Evolutionary conservation across 2,113 vertebrate species (phyloP).

Genomic region (Corythornis cristatus): DNA sequence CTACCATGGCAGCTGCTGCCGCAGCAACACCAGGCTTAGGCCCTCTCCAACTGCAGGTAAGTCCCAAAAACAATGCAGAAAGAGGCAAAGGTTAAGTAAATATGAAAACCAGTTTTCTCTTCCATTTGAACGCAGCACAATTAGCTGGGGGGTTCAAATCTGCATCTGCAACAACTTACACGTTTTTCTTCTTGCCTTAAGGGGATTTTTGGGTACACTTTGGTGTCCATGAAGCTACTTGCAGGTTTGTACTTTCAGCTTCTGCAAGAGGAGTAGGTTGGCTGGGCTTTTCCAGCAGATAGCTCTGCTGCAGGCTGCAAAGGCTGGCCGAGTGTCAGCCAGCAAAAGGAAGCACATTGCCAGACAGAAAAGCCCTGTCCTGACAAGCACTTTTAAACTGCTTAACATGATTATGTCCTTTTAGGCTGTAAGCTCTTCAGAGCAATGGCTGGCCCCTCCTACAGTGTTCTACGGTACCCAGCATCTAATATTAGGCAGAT

Average conservation of each 20-base stretch:
- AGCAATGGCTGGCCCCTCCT: not conserved
- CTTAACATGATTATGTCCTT: constrained; percentile 35
- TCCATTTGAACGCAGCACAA: not conserved
- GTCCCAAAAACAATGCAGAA: constrained; percentile 50
- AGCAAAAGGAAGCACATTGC: not conserved
- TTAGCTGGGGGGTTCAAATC: not conserved
- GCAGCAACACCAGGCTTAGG: constrained; percentile 92
- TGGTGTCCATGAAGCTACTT: not conserved
- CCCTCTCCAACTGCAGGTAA: constrained; percentile 97
- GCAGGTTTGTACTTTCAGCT: not conserved
- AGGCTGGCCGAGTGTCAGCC: not conserved
- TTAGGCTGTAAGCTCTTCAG: constrained; percentile 34
- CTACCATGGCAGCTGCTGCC: constrained; percentile 96
- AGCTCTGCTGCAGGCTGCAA: not conserved
- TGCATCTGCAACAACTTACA: not conserved
- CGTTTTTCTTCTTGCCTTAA: not conserved
- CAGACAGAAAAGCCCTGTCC: not conserved
- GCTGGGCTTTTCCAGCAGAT: not conserved
- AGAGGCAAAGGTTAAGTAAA: constrained; percentile 73
- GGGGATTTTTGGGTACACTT: not conserved
- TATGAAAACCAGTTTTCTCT: constrained; percentile 49
- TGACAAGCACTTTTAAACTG: constrained; percentile 53
- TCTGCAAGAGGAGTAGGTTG: rapidly evolving
- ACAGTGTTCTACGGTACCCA: not conserved
- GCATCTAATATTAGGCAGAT: not conserved